Conservation (phyloP, 2,888 invertebrate species). For the Epicampocera succincta region DNA sequence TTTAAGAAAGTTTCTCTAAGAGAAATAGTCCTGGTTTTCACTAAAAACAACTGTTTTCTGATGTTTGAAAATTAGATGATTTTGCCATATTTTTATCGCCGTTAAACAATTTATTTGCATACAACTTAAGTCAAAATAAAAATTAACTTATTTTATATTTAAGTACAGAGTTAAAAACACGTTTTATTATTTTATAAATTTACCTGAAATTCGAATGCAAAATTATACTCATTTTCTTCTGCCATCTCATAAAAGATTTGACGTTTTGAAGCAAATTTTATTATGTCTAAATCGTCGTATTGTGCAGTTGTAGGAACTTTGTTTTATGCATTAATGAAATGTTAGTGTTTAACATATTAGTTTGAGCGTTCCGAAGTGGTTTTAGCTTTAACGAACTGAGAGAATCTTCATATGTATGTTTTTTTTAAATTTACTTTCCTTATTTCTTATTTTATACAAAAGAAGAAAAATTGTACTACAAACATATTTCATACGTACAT, state of each 20-base stretch:
- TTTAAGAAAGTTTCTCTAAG: no score
- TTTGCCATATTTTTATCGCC: no score
- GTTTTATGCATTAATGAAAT: constrained; percentile 48
- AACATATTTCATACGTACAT: no score
- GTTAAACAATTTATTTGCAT: no score
- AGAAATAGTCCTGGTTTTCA: no score
- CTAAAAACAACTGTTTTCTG: no score
- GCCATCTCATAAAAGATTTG: constrained; percentile 72
- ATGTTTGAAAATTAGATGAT: no score
- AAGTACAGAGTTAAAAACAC: not conserved
- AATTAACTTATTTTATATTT: no score
- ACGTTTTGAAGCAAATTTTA: constrained; percentile 14
- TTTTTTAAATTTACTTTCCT: no score
- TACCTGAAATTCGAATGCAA: constrained; percentile 87
- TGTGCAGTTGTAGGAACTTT: constrained; percentile 62
- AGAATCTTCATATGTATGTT: constrained; percentile 24
- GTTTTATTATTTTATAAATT: constrained; percentile 73
- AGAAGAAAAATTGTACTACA: no score
- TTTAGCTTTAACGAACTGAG: constrained; percentile 21
- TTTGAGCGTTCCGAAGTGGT: constrained; percentile 32
- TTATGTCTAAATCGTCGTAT: constrained; percentile 39
- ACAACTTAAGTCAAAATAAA: no score
- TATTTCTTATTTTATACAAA: no score
- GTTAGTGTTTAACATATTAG: constrained; percentile 60
- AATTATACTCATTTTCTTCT: constrained; percentile 84